Percentiles rank a stretch among this genome's conserved stretches.
Evolutionary conservation across 2,113 vertebrate genomes (phyloP).

Genomic region (Isurus oxyrinchus): DNA sequence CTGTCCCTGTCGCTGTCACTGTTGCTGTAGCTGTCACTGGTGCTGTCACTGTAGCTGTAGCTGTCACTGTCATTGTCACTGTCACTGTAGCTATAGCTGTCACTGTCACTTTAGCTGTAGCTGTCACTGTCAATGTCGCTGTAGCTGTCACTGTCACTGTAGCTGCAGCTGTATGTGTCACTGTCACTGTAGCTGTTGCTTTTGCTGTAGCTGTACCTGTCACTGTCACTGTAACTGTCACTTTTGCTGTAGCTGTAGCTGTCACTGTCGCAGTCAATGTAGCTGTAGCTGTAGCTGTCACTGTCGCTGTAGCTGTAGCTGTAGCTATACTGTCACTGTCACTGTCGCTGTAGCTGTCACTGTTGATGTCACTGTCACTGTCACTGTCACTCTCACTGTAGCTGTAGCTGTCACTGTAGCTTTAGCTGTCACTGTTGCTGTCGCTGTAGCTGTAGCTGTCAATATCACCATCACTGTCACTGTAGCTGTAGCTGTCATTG

Average conservation of each 20-base stretch:
- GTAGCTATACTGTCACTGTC: background rate
- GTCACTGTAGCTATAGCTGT: conserved; percentile 7
- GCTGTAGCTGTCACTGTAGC: conserved; percentile 52
- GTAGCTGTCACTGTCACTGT: conserved; percentile 38
- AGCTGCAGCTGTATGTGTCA: background rate
- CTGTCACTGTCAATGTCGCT: conserved; percentile 39
- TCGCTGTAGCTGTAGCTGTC: conserved; percentile 32
- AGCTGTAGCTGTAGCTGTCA: conserved; percentile 39
- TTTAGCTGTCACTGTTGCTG: conserved; percentile 45
- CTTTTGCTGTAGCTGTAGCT: background rate
- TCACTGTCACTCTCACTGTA: conserved; percentile 55
- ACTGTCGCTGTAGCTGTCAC: background rate
- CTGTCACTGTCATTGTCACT: conserved; percentile 42
- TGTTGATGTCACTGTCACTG: conserved; percentile 43
- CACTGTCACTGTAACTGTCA: background rate
- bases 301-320: background rate
- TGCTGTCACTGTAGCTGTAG: conserved; percentile 48
- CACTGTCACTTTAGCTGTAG: conserved; percentile 32
- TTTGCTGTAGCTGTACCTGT: background rate
- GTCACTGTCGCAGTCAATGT: background rate
- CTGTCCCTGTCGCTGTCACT: conserved; percentile 35
- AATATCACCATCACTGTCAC: conserved; percentile 19
- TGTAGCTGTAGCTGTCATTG: conserved; percentile 32
- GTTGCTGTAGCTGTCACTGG: conserved; percentile 49
- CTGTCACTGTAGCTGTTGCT: conserved; percentile 40